Conservation (phyloP, 2,888 invertebrate species). For the Caenorhabditis auriculariae region DNA sequence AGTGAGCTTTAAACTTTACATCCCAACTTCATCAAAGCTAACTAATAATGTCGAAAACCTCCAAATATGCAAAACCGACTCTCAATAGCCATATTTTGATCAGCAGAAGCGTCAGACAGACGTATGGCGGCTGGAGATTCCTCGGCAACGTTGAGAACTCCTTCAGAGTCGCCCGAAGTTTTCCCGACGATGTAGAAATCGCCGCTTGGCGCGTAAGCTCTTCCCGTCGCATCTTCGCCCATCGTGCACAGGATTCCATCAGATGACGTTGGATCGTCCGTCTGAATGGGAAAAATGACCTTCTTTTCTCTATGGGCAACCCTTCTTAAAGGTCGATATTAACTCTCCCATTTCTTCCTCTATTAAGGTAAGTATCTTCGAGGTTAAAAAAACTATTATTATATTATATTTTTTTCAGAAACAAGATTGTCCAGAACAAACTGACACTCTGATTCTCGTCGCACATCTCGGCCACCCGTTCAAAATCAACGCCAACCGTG, state of each 20-base stretch:
- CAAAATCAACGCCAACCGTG: conserved; percentile 43
- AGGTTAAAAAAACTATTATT: not conserved
- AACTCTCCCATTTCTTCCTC: too few relatives aligned
- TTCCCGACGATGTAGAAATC: conserved; percentile 15
- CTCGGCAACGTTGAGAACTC: conserved; percentile 24
- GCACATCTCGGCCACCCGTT: conserved; percentile 35
- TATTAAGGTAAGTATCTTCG: not conserved
- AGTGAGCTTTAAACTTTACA: too few relatives aligned
- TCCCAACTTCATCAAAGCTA: too few relatives aligned
- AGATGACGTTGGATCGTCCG: conserved; percentile 22
- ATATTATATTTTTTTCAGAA: not conserved
- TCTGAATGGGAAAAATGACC: conserved; percentile 15
- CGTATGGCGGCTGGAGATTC: conserved; percentile 21
- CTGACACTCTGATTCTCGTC: conserved; percentile 35
- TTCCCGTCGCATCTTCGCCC: conserved; percentile 34
- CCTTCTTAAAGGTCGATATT: too few relatives aligned
- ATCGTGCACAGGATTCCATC: conserved; percentile 25
- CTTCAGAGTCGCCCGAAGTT: too few relatives aligned
- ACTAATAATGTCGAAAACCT: too few relatives aligned
- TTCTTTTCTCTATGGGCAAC: too few relatives aligned
- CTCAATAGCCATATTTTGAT: too few relatives aligned
- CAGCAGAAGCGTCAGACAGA: too few relatives aligned
- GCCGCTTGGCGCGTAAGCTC: conserved; percentile 16
- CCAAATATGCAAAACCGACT: too few relatives aligned
- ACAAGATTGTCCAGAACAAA: not conserved